Conservation (phyloP, 2,113 vertebrate species). For the Okapia johnstoni region DNA sequence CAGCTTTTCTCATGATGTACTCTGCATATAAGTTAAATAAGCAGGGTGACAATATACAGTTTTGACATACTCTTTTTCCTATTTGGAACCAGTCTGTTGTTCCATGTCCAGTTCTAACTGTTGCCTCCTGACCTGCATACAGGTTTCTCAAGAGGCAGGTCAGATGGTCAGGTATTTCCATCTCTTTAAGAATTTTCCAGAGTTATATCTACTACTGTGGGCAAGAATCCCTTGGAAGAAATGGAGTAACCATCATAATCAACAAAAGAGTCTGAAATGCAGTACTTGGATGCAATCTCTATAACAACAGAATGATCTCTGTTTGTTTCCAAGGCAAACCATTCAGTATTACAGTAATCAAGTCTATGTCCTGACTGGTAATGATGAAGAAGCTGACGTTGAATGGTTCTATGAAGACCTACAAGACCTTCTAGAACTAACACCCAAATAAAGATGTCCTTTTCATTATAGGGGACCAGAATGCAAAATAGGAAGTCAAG, state of each 20-base stretch:
- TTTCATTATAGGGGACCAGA: accelerated
- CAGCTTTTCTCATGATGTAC: neutral
- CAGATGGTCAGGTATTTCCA: neutral
- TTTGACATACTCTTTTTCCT: neutral
- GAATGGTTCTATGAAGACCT: neutral
- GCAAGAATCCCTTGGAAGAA: neutral
- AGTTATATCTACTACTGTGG: neutral
- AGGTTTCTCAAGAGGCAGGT: neutral
- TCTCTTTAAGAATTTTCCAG: neutral
- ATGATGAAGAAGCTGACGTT: neutral
- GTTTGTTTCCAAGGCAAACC: neutral
- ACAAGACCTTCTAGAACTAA: neutral
- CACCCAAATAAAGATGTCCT: neutral
- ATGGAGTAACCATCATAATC: neutral
- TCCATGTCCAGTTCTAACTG: neutral
- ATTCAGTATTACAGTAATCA: neutral
- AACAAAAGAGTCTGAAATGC: neutral
- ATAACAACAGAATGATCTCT: neutral
- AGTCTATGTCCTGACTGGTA: neutral
- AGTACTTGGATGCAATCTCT: neutral
- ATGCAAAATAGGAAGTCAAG: neutral
- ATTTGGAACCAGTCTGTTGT: neutral
- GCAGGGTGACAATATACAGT: neutral
- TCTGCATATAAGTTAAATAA: neutral
- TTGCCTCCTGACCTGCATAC: neutral